Base-by-base conservation (phyloP, 1,140 invertebrate species). In the Diorhabda carinulata region DNA sequence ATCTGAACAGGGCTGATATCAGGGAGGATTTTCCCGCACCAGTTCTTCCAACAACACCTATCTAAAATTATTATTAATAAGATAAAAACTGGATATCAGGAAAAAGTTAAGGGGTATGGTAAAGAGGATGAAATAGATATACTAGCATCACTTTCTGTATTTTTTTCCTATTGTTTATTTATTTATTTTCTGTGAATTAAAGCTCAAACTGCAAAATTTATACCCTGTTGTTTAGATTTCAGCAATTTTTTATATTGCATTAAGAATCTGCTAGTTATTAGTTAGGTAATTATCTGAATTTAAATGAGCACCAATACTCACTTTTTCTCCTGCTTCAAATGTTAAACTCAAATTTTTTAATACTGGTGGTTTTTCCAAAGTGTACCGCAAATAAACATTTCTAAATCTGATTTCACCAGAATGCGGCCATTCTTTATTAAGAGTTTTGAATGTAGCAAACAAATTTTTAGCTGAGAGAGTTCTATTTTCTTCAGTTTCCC, bases 21-120 rank as follows among this genome's bases (percentile, higher is more conserved):
- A 95, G 77, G 0, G 92, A 93, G 0, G 91, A 91, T 81, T 96
- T 95, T 3, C 94, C 93, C 58, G 92, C 92, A 2, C 93, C 93
- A 3, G 91, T 92, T 66, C 90, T 80, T 3, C 90, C 90, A 69
- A 90, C 87, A 25, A 91, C 84, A 25, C 89, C 89, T 75, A 88
- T 82, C 84, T 81, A 58, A 10, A 25, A 61, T 6, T 9, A 57
- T 25, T 25, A 57, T 2, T 59, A n/a, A 66, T 6, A 52, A 57
- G 25, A 7, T 8, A 4, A 65, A 8, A 9, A 8, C 8, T 10
- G 9, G 4, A 3, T 41, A 41, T 10, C 60, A 40, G 0, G 43
- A 42, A 9, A 40, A 9, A 41, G 9, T 42, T 7, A 25, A 25
- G 25, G 25, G 25, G 25, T 25, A 25, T 25, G 25, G 25, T 25